phyloP scores from a whole-genome alignment of 2,888 invertebrate genomes.

The Cephonodes hylas region DNA sequence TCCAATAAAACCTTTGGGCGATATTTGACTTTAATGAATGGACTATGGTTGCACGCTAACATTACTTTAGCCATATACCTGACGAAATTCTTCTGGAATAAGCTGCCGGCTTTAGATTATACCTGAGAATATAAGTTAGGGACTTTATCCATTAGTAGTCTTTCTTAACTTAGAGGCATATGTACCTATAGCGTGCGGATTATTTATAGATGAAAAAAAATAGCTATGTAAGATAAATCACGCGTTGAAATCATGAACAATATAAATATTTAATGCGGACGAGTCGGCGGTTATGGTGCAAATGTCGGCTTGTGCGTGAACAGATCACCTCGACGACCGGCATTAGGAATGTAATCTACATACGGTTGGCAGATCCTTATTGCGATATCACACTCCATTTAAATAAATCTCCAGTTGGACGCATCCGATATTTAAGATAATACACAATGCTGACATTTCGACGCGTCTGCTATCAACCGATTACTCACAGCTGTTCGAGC shows the following conservation, averaged over 20 bases:
- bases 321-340: not conserved
- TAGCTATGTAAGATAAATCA: not conserved
- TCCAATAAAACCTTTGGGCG: no score
- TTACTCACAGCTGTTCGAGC: constrained; percentile 3
- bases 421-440: constrained; percentile 4
- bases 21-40: no score
- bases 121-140: no score
- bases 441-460: constrained; percentile 8
- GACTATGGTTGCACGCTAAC: no score
- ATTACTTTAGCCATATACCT: no score
- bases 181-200: no score
- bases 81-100: no score
- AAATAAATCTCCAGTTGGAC: constrained; percentile 2
- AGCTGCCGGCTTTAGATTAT: no score
- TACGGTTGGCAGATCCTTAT: not conserved
- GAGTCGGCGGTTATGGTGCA: not conserved
- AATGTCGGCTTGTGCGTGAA: not conserved
- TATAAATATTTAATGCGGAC: not conserved
- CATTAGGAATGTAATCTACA: not conserved
- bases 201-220: not conserved
- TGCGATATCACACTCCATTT: constrained; percentile 10
- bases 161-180: no score
- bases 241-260: not conserved
- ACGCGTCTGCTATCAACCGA: not conserved
- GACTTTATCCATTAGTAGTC: no score